Percentiles rank a stretch among this genome's conserved stretches.
These are phyloP conservation scores for Synanthedon andrenaeformis DNA, from an alignment of 2,888 invertebrate species.

Conservation along the genomic window DNA sequence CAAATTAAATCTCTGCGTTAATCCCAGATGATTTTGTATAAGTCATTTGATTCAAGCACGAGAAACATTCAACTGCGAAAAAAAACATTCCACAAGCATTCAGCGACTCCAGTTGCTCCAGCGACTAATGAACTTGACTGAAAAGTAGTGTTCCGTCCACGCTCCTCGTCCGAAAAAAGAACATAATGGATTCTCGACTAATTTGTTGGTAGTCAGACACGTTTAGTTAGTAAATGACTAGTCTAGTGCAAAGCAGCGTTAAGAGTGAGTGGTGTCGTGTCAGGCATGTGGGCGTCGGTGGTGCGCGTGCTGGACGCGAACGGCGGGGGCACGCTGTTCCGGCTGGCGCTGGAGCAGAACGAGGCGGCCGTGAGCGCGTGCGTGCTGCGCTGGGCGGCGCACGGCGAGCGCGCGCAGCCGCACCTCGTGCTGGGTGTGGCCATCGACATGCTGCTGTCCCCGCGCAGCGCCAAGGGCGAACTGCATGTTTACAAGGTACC, in stretches of 20 bases:
- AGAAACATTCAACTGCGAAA: conserved; percentile 32
- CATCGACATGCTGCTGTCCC: conserved; percentile 90
- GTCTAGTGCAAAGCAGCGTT: too few species aligned
- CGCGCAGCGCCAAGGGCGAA: conserved; percentile 85
- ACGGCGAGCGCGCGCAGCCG: conserved; percentile 46
- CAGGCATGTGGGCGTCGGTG: conserved; percentile 95
- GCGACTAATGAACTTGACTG: too few species aligned
- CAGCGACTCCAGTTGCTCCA: too few species aligned
- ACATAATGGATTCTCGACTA: too few species aligned
- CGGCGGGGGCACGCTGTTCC: conserved; percentile 75
- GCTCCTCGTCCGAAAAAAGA: too few species aligned
- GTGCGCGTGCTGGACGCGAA: conserved; percentile 87
- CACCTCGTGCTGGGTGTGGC: conserved; percentile 91
- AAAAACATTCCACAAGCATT: too few species aligned
- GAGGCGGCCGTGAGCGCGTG: conserved; percentile 94
- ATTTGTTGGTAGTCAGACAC: too few species aligned
- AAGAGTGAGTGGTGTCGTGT: background rate
- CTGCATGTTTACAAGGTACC: conserved; percentile 85
- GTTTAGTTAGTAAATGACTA: too few species aligned
- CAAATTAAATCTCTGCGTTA: conserved; percentile 56
- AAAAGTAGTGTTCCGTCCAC: too few species aligned
- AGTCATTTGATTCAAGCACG: conserved; percentile 64
- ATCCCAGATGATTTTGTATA: conserved; percentile 56
- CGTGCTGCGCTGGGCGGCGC: conserved; percentile 80
- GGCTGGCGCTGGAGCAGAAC: conserved; percentile 91